Base-by-base conservation (phyloP, 2,888 invertebrate genomes). In the Hartigia nigra region DNA sequence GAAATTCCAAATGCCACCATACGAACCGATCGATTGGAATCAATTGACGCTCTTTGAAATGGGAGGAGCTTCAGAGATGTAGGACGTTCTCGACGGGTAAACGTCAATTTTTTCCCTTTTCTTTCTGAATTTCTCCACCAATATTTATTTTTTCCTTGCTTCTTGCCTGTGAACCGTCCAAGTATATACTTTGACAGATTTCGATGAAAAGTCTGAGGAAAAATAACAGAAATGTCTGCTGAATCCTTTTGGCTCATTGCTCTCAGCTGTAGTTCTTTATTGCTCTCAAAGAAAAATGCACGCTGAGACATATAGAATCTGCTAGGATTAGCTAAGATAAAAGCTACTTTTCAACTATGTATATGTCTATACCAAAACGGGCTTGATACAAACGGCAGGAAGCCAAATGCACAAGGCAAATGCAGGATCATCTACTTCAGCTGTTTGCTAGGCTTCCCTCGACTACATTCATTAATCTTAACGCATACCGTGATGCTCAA, bases 381-480 rank as follows among this genome's bases (percentile, higher is more conserved):
- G 55, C 14, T 55, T 23, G 23, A 23, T 55, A 23, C 35, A 35
- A 5, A 35, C 35, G 4, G 35, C 55, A 55, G 23, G 55, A 9
- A 55, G 55, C 55, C 55, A 55, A 55, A 55, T 55, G 55, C 39
- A 39, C 39, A 5, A 5, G 14, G 34, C 34, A 14, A 74, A 35
- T 74, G 36, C 36, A 74, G 31, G 74, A 74, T 74, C 74, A 74
- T 74, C 74, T 23, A 4, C 34, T 23, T 35, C 23, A 14, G 31
- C 36, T 75, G 75, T 36, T 75, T 36, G 75, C 75, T 75, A 35
- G 75, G 34, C 36, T 35, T 32, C 75, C 23, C 75, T 32, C 14
- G 36, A 14, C 36, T 36, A 34, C 36, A 75, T 34, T 35, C 75
- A 75, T 75, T 75, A 75, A 75, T 75, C 75, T 75, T 75, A 35